These are phyloP conservation scores for Drosophila pectinifera DNA, from an alignment of 1,140 invertebrate genomes.

Conservation along the genomic window DNA sequence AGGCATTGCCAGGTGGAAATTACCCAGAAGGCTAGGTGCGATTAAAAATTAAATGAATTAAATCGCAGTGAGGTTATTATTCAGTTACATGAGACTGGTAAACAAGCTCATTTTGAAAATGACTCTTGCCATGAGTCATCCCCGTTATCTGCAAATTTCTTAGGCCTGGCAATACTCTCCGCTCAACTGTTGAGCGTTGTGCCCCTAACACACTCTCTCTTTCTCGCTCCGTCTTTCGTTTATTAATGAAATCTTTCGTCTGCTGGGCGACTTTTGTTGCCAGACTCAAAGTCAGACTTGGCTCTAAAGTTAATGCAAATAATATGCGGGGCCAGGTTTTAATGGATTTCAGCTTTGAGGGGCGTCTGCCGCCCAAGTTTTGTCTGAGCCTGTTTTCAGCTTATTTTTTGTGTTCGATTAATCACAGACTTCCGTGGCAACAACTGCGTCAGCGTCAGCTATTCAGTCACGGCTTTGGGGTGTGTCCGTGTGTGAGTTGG, in stretches of 20 bases:
- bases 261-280: constrained; percentile 25
- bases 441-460: constrained; percentile 79
- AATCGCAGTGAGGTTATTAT: not conserved
- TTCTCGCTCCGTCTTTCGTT: constrained; percentile 32
- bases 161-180: constrained; percentile 54
- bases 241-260: constrained; percentile 66
- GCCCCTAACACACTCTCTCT: constrained; percentile 4
- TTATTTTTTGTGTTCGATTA: constrained; percentile 52
- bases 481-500: constrained; percentile 51
- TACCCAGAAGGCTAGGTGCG: not conserved
- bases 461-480: constrained; percentile 74
- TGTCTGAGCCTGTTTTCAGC: constrained; percentile 58
- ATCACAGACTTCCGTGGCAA: constrained; percentile 80
- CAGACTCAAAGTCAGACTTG: constrained; percentile 47
- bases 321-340: constrained; percentile 34
- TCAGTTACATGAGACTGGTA: not conserved
- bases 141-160: constrained; percentile 14
- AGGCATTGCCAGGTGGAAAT: constrained; percentile 61
- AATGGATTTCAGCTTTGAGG: constrained; percentile 37
- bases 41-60: constrained; percentile 22
- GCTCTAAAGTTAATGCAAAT: constrained; percentile 56
- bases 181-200: constrained; percentile 63
- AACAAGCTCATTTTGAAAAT: not conserved
- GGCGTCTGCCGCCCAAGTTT: constrained; percentile 43
- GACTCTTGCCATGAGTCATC: constrained; percentile 29